Conservation (phyloP, 2,888 invertebrate genomes). For the Leptogaster cylindrica region DNA sequence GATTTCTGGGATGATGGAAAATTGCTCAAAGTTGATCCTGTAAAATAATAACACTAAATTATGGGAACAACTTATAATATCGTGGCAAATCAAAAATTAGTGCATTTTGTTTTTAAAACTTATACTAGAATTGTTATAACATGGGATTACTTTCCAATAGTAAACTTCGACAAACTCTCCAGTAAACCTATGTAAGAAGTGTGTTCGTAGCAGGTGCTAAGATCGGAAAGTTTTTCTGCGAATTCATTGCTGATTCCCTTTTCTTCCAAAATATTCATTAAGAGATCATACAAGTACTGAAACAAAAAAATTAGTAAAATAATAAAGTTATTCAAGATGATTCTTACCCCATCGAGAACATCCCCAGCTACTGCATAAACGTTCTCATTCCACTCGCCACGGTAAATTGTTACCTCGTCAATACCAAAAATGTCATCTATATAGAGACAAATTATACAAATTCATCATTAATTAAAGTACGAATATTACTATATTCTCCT, state of each 20-base stretch:
- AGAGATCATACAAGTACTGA: constrained; percentile 89
- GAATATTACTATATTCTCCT: constrained; percentile 73
- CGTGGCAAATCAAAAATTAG: too few species aligned
- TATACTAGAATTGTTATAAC: too few species aligned
- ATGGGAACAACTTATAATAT: too few species aligned
- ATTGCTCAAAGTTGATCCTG: too few species aligned
- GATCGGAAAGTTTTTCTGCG: constrained; percentile 83
- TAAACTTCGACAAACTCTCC: constrained; percentile 82
- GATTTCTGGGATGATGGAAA: too few species aligned
- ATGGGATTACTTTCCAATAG: constrained; percentile 67
- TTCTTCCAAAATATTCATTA: constrained; percentile 95
- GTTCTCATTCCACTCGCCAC: constrained; percentile 87
- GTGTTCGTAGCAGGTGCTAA: constrained; percentile 94
- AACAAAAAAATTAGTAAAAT: constrained; percentile 53
- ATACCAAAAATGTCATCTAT: constrained; percentile 89
- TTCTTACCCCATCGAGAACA: constrained; percentile 91
- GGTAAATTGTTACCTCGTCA: constrained; percentile 88
- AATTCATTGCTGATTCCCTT: constrained; percentile 95
- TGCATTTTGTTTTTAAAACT: too few species aligned
- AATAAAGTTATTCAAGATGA: background rate
- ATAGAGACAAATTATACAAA: constrained; percentile 49
- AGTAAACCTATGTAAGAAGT: constrained; percentile 87
- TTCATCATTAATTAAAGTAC: background rate
- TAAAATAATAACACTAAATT: too few species aligned
- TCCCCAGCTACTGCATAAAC: constrained; percentile 91